phyloP scores from a whole-genome alignment of 92 coral and sea anemone genomes.

The Heteractis magnifica region DNA sequence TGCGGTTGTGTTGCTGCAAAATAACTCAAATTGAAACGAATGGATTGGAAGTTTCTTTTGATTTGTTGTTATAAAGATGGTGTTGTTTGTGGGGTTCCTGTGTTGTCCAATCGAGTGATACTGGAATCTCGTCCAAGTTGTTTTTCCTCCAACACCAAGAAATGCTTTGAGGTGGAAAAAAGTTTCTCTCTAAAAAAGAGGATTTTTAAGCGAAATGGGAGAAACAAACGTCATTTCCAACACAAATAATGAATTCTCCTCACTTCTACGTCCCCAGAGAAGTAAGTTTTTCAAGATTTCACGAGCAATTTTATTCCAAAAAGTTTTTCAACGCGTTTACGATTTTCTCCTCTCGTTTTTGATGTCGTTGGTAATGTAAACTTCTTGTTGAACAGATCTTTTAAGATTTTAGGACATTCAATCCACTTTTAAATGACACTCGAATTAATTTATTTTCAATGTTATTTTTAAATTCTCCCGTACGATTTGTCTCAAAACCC shows the following conservation, averaged over 20 bases:
- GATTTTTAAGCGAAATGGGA: constrained; percentile 19
- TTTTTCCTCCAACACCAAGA: not conserved
- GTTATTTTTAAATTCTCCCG: too few species aligned
- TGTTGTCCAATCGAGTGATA: not conserved
- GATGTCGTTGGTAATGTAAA: not conserved
- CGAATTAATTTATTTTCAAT: too few species aligned
- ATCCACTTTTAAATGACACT: too few species aligned
- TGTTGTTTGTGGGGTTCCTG: not conserved
- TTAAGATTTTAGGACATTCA: too few species aligned
- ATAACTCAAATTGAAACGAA: not conserved
- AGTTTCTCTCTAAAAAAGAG: not conserved
- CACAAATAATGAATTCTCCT: constrained; percentile 28
- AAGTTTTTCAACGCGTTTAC: not conserved
- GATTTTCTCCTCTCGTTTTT: not conserved
- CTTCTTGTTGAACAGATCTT: too few species aligned
- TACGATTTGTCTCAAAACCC: too few species aligned
- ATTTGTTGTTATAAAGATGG: not conserved
- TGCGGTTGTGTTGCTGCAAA: not conserved
- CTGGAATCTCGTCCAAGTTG: not conserved
- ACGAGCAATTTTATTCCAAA: not conserved
- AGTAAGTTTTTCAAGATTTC: constrained; percentile 23
- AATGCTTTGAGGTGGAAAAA: not conserved
- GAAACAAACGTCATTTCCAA: constrained; percentile 41
- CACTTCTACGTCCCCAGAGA: constrained; percentile 46
- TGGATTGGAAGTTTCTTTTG: not conserved